A percentile compares a stretch with the other conserved stretches of the same genome.
Conservation (phyloP, 2,888 invertebrate species). For the Nesidiocoris tenuis region DNA sequence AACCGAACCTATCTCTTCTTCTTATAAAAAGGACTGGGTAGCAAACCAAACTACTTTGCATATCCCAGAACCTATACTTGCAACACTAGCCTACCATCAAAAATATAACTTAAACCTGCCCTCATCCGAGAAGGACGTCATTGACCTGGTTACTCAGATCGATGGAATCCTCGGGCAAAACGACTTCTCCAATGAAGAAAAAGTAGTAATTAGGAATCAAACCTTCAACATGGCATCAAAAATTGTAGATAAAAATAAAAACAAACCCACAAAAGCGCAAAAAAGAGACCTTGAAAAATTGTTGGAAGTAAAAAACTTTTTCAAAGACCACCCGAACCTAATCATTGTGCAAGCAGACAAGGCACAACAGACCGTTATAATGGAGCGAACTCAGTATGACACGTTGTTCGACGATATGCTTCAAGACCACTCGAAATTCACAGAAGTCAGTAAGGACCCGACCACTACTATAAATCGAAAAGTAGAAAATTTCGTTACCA, state of each 20-base stretch:
- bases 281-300: background rate
- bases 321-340: background rate
- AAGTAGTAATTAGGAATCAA: background rate
- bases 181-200: background rate
- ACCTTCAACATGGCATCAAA: background rate
- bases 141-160: background rate
- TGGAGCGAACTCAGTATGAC: background rate
- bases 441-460: background rate
- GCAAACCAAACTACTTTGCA: background rate
- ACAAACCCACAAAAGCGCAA: background rate
- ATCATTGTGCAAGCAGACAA: background rate
- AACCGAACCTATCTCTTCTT: background rate
- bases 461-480: background rate
- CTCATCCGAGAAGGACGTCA: background rate
- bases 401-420: background rate
- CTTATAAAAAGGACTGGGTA: background rate
- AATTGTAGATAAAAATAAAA: background rate
- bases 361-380: conserved; percentile 2
- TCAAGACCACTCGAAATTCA: background rate
- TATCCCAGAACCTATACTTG: background rate
- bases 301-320: background rate
- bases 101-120: background rate
- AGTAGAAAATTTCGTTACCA: background rate
- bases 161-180: background rate
- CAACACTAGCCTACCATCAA: background rate